These are phyloP conservation scores for Nothura maculosa DNA, from an alignment of 2,797 vertebrate genomes.

Conservation along the genomic window DNA sequence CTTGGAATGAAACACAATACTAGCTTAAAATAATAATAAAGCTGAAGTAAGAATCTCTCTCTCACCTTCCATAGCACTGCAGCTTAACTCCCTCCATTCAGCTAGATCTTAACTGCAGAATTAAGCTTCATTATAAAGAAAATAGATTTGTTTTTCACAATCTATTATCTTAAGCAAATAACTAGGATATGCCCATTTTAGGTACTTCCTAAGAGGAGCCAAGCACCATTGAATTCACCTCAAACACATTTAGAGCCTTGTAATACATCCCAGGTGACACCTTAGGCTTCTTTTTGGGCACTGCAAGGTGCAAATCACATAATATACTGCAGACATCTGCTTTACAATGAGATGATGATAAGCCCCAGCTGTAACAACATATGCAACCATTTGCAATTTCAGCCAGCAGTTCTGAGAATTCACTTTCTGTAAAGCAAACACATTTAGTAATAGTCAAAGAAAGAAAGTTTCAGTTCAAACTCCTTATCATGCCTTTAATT, in stretches of 20 bases:
- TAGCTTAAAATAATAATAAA: not conserved
- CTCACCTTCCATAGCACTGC: not conserved
- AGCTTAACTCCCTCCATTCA: not conserved
- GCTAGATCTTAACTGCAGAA: not conserved
- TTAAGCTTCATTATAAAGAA: not conserved
- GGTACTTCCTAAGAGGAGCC: accelerated
- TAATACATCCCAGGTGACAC: not conserved
- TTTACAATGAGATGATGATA: not conserved
- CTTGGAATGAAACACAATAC: accelerated
- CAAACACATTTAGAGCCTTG: not conserved
- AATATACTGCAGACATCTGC: not conserved
- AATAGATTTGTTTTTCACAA: not conserved
- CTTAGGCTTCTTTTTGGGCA: not conserved
- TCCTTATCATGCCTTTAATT: not conserved
- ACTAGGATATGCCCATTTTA: accelerated
- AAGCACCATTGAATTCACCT: not conserved
- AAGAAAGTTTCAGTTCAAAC: not conserved
- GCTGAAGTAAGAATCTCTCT: not conserved
- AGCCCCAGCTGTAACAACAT: not conserved
- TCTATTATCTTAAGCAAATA: not conserved
- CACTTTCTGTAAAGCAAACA: not conserved
- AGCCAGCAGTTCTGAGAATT: not conserved
- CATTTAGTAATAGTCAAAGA: not conserved
- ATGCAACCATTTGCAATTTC: not conserved
- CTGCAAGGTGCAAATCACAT: not conserved